Conservation (phyloP, 1,140 invertebrate genomes). For the Sinella curviseta region DNA sequence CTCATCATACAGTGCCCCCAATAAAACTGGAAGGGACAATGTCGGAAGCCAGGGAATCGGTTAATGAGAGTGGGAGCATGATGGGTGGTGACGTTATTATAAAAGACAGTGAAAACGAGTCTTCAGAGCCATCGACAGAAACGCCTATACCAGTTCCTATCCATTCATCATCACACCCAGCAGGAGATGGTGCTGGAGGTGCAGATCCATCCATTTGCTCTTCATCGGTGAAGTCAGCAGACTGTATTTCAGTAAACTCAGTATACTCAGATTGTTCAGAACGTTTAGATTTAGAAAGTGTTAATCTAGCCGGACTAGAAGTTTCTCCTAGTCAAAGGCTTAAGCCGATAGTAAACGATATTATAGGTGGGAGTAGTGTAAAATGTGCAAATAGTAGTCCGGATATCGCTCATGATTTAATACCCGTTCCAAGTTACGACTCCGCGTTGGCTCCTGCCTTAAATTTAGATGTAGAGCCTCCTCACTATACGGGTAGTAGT, state of each 20-base stretch:
- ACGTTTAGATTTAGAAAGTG: slow-evolving; percentile 29
- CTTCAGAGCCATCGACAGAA: not conserved
- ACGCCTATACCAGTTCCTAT: not conserved
- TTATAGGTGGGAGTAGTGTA: not conserved
- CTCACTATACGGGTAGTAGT: not conserved
- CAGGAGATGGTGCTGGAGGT: not conserved
- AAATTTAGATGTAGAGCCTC: slow-evolving; percentile 13
- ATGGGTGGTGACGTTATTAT: not conserved
- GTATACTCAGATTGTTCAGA: slow-evolving; percentile 45
- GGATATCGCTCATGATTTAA: slow-evolving; percentile 38
- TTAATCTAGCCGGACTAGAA: not conserved
- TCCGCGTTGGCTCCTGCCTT: not conserved
- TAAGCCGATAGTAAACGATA: slow-evolving; percentile 32
- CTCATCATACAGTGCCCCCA: not conserved
- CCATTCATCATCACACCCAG: not conserved
- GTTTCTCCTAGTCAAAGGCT: slow-evolving; percentile 36
- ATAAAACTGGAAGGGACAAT: not conserved
- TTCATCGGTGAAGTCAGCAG: slow-evolving; percentile 34
- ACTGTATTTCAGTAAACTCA: slow-evolving; percentile 41
- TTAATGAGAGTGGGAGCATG: not conserved
- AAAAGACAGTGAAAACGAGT: slow-evolving; percentile 15
- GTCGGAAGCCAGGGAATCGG: too few species aligned
- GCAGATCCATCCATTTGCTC: slow-evolving; percentile 20
- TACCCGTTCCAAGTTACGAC: slow-evolving; percentile 40
- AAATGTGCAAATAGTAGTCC: not conserved